Evolutionary conservation across 1,140 invertebrate species (phyloP), one percentile per base, ranked within the genome.

Genomic region (Schlechtendalia chinensis): DNA sequence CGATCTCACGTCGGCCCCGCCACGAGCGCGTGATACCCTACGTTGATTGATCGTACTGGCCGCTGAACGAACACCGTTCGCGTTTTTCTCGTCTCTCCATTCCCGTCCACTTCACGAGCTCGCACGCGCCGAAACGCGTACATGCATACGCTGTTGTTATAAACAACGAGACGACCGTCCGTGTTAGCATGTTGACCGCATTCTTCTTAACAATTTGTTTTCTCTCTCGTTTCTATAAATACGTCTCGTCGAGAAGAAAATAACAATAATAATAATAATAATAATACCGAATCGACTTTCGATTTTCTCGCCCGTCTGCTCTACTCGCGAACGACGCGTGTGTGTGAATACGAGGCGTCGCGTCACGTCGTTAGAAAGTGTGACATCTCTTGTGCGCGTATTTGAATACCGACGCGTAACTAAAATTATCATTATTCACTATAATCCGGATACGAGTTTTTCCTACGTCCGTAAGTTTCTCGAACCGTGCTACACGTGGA

Each of bases 401-500:
- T 29, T 74, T 72, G 69, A 72, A 75, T 75, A 54, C 54, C 27
- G 10, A 24, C 45, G 16, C 67, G 47, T 54, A 29, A 32, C 29
- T 24, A 19, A n/a, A 63, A 39, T 32, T 1, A 39, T 12, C 1
- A 65, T 67, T 12, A 45, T 67, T n/a, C n/a, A n/a, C n/a, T n/a
- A 58, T 58, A 77, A n/a, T 77, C 74, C 74, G 74, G 74, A 77
- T 77, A 58, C 54, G 32, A 56, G 71, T 74, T 74, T 54, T 74
- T 74, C 22, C 27, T 22, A 16, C 71, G n/a, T 12, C 27, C 8
- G n/a, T 29, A 56, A 54, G 24, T 61, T 22, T 61, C 27, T 61
- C 29, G 17, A 63, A 32, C 17, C 16, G 59, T 29, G 12, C 12
- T 50, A 39, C n/a, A n/a, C n/a, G n/a, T n/a, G n/a, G n/a, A n/a